Percentiles rank a stretch among this genome's conserved stretches.
These are phyloP conservation scores for Rhizomys pruinosus DNA, from an alignment of 2,113 vertebrate genomes.

Conservation along the genomic window DNA sequence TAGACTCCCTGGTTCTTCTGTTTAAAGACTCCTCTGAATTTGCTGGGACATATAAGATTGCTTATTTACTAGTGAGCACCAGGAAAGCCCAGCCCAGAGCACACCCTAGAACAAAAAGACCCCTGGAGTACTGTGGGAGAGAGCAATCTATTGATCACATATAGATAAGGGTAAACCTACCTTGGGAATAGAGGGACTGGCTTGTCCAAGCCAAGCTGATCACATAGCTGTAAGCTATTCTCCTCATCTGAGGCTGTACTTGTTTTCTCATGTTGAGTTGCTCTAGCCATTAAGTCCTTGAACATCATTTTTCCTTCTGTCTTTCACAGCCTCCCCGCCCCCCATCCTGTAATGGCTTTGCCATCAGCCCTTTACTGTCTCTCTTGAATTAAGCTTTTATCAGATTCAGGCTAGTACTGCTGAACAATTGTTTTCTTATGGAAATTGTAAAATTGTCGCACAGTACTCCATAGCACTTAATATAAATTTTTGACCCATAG, in stretches of 20 bases:
- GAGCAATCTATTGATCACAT: not conserved
- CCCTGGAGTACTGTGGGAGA: not conserved
- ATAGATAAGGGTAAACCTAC: not conserved
- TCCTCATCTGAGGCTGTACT: not conserved
- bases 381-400: not conserved
- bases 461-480: not conserved
- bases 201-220: not conserved
- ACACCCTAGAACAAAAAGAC: not conserved
- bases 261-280: not conserved
- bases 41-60: not conserved
- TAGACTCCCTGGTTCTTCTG: not conserved
- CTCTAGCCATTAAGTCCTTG: not conserved
- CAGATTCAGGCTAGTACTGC: not conserved
- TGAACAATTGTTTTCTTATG: not conserved
- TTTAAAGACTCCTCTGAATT: not conserved
- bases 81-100: not conserved
- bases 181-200: not conserved
- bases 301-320: not conserved
- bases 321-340: too few relatives aligned
- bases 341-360: too few relatives aligned
- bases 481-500: not conserved
- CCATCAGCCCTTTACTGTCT: not conserved
- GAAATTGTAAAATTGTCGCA: not conserved
- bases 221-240: not conserved
- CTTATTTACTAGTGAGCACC: not conserved